Conservation (phyloP, 2,888 invertebrate species). For the Cetonia aurata region DNA sequence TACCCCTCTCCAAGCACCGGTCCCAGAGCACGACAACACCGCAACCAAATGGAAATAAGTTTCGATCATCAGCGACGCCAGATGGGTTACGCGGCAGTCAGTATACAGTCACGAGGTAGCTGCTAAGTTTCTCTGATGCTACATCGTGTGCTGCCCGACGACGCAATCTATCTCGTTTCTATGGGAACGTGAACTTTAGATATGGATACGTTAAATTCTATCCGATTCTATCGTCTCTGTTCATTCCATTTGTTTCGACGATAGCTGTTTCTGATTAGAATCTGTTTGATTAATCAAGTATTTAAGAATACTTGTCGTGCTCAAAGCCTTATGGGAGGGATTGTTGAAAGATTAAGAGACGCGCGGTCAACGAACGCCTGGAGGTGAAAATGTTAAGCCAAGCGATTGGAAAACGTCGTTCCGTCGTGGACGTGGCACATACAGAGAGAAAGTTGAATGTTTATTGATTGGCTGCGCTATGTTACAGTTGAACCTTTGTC, state of each 20-base stretch:
- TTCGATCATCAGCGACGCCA: slow-evolving; percentile 38
- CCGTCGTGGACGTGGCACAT: background rate
- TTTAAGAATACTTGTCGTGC: slow-evolving; percentile 29
- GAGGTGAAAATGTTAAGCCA: background rate
- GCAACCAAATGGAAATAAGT: slow-evolving; percentile 47
- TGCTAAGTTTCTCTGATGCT: slow-evolving; percentile 32
- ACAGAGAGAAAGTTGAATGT: slow-evolving; percentile 19
- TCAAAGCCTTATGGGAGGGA: slow-evolving; percentile 9
- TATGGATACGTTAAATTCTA: slow-evolving; percentile 19
- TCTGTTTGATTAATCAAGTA: slow-evolving; percentile 17
- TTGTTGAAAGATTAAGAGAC: background rate
- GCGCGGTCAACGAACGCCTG: slow-evolving; percentile 1
- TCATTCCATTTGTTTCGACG: background rate
- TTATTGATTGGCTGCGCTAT: slow-evolving; percentile 17
- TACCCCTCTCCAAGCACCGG: slow-evolving; percentile 24
- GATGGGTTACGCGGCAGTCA: slow-evolving; percentile 30
- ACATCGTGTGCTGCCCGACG: slow-evolving; percentile 31
- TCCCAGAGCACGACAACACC: slow-evolving; percentile 38
- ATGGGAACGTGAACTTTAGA: slow-evolving; percentile 39
- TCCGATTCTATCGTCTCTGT: slow-evolving; percentile 22
- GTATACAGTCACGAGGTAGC: slow-evolving; percentile 41
- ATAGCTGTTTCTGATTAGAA: slow-evolving; percentile 5
- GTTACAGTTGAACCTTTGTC: slow-evolving; percentile 11
- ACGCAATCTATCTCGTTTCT: slow-evolving; percentile 41
- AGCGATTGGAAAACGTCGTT: too few species aligned